Base-by-base conservation (phyloP, 2,888 invertebrate genomes). In the Priocnemis perturbator region DNA sequence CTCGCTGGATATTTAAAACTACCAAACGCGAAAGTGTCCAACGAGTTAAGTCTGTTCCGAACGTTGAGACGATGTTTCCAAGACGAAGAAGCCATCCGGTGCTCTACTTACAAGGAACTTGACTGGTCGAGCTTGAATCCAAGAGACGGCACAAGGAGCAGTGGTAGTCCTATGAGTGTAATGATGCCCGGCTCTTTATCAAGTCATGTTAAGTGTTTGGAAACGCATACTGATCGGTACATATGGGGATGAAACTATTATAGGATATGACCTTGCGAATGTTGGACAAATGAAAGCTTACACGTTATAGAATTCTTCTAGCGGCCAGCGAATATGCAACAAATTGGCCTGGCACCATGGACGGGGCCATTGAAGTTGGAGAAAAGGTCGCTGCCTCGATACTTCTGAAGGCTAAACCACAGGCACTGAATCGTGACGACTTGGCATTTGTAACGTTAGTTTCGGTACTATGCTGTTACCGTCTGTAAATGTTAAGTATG, bases 321-420 rank as follows among this genome's bases (percentile, higher is more conserved):
- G 83, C 86, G 9, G 79, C 81, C 3, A 86, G 86, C 63, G 86
- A 86, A 67, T 85, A 84, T 52, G 86, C 86, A 14, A 67, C 5
- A 20, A 58, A 67, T 30, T 86, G 84, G 84, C 85, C 85, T 2
- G 86, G 86, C 4, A 86, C 86, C 0, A 67, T 78, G 7, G 86
- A 86, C 30, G 86, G 86, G 21, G 84, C 85, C 3, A 76, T 85
- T 3, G 84, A 86, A 67, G 78, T 84, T 30, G 86, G 86, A 3
- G 74, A 82, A 74, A 61, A 67, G 3, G 76, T 73, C 9, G 83
- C 86, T 3, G 75, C 60, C 37, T 70, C 76, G 4, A 65, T 85
- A 30, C 69, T 86, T 0, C 64, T 75, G 60, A 71, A 65, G 26
- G 63, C 70, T 45, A 77, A 85, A 64, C 86, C 86, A 0, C 86